phyloP scores from a whole-genome alignment of 1,140 invertebrate genomes.

The Leptoteleia sp. region DNA sequence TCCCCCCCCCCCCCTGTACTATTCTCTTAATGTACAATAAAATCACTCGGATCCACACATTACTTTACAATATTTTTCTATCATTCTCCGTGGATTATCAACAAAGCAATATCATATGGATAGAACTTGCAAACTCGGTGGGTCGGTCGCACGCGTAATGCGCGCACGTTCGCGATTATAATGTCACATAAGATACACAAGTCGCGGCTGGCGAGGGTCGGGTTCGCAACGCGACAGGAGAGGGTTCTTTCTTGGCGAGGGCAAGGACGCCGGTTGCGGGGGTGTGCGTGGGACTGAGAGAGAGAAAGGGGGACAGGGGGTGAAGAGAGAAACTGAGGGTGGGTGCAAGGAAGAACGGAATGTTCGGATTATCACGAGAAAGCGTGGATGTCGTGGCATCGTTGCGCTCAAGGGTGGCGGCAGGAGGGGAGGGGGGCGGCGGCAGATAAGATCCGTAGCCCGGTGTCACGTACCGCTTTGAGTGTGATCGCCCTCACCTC shows the following conservation, averaged over 20 bases:
- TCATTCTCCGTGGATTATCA: background rate
- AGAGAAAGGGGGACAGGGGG: no score
- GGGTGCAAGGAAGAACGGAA: constrained; percentile 72
- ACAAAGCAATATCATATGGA: background rate
- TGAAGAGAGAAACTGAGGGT: no score
- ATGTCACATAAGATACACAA: constrained; percentile 75
- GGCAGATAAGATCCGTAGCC: constrained; percentile 77
- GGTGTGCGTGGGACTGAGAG: no score
- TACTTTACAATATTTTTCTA: no score
- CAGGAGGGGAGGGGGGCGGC: constrained; percentile 68
- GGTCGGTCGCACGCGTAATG: constrained; percentile 30
- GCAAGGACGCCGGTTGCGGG: constrained; percentile 69
- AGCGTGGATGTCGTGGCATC: constrained; percentile 69
- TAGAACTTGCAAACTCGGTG: constrained; percentile 5
- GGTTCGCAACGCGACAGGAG: constrained; percentile 17
- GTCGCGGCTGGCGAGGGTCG: constrained; percentile 57
- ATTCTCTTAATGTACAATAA: no score
- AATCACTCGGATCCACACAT: no score
- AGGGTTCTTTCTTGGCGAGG: constrained; percentile 47
- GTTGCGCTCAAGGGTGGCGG: constrained; percentile 52
- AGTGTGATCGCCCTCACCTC: constrained; percentile 74
- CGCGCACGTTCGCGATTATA: constrained; percentile 72
- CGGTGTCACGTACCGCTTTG: constrained; percentile 78
- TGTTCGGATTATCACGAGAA: constrained; percentile 76
- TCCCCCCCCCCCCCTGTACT: no score